These are phyloP conservation scores for Motacilla tschutschensis DNA, from an alignment of 2,113 vertebrate genomes.

Conservation along the genomic window DNA sequence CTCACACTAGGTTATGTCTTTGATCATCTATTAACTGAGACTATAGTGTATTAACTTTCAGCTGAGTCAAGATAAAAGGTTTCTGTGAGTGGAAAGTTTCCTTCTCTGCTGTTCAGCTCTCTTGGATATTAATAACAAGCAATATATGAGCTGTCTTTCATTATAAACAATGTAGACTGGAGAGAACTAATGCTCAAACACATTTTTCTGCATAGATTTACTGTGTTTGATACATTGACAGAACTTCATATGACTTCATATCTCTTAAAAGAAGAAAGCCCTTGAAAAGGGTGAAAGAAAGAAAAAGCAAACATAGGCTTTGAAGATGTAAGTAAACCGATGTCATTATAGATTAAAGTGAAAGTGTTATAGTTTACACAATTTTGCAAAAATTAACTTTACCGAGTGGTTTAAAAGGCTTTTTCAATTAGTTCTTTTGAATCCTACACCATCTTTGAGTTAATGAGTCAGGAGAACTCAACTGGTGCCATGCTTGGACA, in stretches of 20 bases:
- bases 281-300: background rate
- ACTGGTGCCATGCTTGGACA: background rate
- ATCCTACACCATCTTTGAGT: background rate
- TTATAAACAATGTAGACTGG: conserved; percentile 43
- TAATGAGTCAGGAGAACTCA: background rate
- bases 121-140: conserved; percentile 51
- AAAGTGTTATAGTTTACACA: background rate
- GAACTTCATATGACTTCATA: conserved; percentile 3
- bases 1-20: conserved; percentile 52
- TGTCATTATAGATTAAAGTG: background rate
- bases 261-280: conserved; percentile 16
- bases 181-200: conserved; percentile 36
- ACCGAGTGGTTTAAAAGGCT: background rate
- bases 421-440: background rate
- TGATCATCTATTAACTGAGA: conserved; percentile 65
- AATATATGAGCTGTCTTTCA: conserved; percentile 48
- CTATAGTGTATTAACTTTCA: conserved; percentile 58
- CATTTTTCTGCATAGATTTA: conserved; percentile 26
- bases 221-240: conserved; percentile 24
- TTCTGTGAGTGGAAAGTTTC: conserved; percentile 38
- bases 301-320: background rate
- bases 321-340: background rate
- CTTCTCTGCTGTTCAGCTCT: conserved; percentile 38
- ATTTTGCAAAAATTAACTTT: background rate
- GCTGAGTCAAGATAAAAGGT: conserved; percentile 51